Conservation (phyloP, 1,140 invertebrate genomes). For the Halyomorpha halys region DNA sequence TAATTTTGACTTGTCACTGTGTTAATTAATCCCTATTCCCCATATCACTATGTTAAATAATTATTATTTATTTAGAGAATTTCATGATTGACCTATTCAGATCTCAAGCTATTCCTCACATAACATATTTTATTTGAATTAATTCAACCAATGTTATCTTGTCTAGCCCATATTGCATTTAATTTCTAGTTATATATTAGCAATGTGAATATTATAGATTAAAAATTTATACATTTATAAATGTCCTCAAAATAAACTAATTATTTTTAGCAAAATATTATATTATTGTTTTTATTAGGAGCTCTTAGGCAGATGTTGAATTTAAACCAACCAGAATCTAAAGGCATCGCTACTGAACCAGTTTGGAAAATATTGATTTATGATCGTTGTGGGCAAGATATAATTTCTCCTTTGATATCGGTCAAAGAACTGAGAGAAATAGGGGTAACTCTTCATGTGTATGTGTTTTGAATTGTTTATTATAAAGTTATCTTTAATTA, state of each 20-base stretch:
- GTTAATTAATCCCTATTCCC: neutral
- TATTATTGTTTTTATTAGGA: slow-evolving; percentile 42
- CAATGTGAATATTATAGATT: no score
- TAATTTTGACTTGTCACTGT: neutral
- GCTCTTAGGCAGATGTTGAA: slow-evolving; percentile 90
- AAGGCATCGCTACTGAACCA: slow-evolving; percentile 65
- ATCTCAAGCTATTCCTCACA: neutral
- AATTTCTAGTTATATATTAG: no score
- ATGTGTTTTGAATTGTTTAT: slow-evolving; percentile 28
- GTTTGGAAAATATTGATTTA: slow-evolving; percentile 95
- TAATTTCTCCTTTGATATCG: slow-evolving; percentile 92
- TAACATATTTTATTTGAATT: no score
- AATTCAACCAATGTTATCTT: no score
- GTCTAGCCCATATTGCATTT: no score
- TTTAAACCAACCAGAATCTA: slow-evolving; percentile 70
- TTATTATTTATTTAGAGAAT: neutral
- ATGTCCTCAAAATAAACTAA: no score
- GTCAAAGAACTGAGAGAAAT: slow-evolving; percentile 92
- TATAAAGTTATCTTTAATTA: neutral
- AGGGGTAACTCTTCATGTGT: slow-evolving; percentile 96
- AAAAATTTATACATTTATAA: no score
- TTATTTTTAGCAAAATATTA: no score
- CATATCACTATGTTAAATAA: neutral
- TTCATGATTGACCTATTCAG: neutral
- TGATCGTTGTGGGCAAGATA: slow-evolving; percentile 92